Percentiles rank a stretch among this genome's conserved stretches.
These are phyloP conservation scores for Coturnix japonica DNA, from an alignment of 2,113 vertebrate species.

Conservation along the genomic window DNA sequence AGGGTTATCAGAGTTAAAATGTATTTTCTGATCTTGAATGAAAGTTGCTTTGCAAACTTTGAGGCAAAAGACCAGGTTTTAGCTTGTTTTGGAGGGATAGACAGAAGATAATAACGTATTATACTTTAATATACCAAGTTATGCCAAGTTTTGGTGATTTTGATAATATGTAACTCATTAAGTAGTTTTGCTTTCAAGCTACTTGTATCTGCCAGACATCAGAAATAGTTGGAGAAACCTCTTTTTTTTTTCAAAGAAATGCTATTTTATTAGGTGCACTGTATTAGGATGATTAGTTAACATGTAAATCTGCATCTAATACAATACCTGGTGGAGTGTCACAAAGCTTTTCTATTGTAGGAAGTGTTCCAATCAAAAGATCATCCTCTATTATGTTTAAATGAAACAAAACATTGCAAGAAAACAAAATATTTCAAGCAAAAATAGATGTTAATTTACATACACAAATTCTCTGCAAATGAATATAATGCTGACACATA, in stretches of 20 bases:
- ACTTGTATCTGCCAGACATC: conserved; percentile 42
- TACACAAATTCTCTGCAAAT: conserved; percentile 7
- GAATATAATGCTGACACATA: conserved; percentile 5
- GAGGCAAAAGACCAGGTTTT: neutral
- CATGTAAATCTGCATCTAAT: conserved; percentile 58
- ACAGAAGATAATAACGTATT: neutral
- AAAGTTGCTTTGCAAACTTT: neutral
- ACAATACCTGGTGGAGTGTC: conserved; percentile 89
- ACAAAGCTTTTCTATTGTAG: conserved; percentile 89
- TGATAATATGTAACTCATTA: conserved; percentile 52
- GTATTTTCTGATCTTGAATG: neutral
- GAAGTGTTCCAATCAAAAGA: conserved; percentile 87
- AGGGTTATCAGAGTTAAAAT: neutral
- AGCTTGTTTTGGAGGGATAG: neutral
- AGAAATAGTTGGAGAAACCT: conserved; percentile 53
- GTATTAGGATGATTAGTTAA: conserved; percentile 73
- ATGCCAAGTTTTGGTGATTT: conserved; percentile 40
- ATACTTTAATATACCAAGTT: neutral
- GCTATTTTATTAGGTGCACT: conserved; percentile 38
- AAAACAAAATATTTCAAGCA: conserved; percentile 74
- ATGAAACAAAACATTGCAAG: conserved; percentile 76
- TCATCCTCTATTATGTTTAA: conserved; percentile 86
- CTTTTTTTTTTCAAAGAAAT: conserved; percentile 3
- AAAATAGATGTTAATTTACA: conserved; percentile 40
- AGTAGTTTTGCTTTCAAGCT: neutral